Evolutionary conservation across 2,113 vertebrate species (phyloP).

Genomic region (Megalops atlanticus): DNA sequence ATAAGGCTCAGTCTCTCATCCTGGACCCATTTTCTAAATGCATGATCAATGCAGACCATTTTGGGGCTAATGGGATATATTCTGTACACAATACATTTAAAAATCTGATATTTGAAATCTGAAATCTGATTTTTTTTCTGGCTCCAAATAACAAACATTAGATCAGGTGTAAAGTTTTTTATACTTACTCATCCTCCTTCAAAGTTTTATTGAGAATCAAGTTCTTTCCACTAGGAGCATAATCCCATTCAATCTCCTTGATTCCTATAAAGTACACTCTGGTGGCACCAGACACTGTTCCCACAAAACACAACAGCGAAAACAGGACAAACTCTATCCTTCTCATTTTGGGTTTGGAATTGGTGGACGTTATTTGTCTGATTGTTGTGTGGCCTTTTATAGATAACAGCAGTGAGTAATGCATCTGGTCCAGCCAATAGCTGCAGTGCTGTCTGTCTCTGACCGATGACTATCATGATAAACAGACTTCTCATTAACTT

Average conservation of each 20-base stretch:
- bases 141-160: background rate
- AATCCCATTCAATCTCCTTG: slow-evolving; percentile 63
- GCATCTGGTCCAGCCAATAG: slow-evolving; percentile 42
- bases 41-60: too few relatives aligned
- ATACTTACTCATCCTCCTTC: slow-evolving; percentile 53
- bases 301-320: slow-evolving; percentile 52
- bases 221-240: slow-evolving; percentile 55
- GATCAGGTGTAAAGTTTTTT: background rate
- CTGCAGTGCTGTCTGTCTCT: background rate
- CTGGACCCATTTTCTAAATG: too few relatives aligned
- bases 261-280: slow-evolving; percentile 73
- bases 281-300: slow-evolving; percentile 48
- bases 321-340: slow-evolving; percentile 23
- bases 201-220: slow-evolving; percentile 48
- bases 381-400: slow-evolving; percentile 39
- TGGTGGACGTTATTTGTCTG: slow-evolving; percentile 5
- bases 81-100: too few relatives aligned
- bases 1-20: too few relatives aligned
- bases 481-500: background rate
- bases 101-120: too few relatives aligned
- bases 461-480: background rate
- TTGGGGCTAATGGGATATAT: too few relatives aligned
- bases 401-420: slow-evolving; percentile 5
- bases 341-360: slow-evolving; percentile 39
- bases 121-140: too few relatives aligned